Evolutionary conservation across 2,113 vertebrate species (phyloP).

Genomic region (Hymenochirus boettgeri): DNA sequence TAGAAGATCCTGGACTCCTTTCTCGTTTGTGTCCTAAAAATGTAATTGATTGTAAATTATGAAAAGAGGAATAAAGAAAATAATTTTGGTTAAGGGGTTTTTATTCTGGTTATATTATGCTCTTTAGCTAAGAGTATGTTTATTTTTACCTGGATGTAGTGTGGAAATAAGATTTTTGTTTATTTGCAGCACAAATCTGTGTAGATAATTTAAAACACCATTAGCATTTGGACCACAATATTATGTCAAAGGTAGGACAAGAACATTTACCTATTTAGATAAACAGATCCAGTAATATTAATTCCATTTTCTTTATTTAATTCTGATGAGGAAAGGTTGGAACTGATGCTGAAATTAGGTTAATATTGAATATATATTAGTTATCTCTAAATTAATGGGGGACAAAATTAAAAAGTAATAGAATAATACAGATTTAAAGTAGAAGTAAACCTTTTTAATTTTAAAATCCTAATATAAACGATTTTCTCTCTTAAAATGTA

Average conservation of each 20-base stretch:
- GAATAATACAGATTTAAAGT: too few relatives aligned
- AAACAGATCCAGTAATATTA: slow-evolving; percentile 10
- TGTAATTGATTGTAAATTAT: neutral
- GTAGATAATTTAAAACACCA: neutral
- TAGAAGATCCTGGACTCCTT: neutral
- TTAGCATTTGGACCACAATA: neutral
- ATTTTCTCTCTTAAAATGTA: too few relatives aligned
- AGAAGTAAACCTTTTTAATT: too few relatives aligned
- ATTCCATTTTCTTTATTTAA: neutral
- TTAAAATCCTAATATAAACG: too few relatives aligned
- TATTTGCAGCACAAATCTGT: neutral
- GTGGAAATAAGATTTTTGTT: neutral
- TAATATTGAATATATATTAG: neutral
- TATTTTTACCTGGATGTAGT: neutral
- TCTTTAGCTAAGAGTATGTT: neutral
- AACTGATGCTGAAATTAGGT: neutral
- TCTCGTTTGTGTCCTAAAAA: neutral
- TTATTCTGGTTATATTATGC: neutral
- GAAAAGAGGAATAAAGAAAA: too few relatives aligned
- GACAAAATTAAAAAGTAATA: too few relatives aligned
- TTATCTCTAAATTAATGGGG: too few relatives aligned
- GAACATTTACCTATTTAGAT: neutral
- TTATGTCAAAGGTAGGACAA: neutral
- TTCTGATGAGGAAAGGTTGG: neutral
- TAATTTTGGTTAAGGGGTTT: neutral